phyloP scores from a whole-genome alignment of 2,888 invertebrate genomes.

The Drosophila picticornis region DNA sequence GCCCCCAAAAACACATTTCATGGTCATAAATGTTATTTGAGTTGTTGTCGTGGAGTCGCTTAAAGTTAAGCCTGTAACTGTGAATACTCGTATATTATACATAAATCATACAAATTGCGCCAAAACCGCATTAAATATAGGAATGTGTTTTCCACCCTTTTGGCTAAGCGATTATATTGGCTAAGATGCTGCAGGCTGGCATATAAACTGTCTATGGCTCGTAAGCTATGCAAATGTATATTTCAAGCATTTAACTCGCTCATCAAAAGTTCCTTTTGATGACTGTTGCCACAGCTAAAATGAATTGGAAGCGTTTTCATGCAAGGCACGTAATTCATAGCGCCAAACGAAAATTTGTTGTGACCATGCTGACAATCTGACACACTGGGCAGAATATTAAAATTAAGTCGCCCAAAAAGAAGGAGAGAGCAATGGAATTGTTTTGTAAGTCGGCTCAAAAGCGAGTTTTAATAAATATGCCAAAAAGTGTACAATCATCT shows the following conservation, averaged over 20 bases:
- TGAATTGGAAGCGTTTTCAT: conserved; percentile 26
- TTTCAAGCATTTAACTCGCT: conserved; percentile 63
- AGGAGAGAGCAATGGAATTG: neutral
- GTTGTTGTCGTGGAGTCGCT: conserved; percentile 41
- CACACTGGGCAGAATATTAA: conserved; percentile 31
- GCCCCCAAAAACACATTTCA: conserved; percentile 46
- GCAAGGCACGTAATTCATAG: conserved; percentile 59
- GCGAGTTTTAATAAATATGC: neutral
- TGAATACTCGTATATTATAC: conserved; percentile 31
- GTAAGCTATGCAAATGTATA: conserved; percentile 44
- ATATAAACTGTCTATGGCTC: neutral
- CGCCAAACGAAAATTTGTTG: conserved; percentile 35
- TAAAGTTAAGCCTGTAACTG: conserved; percentile 20
- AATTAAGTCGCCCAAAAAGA: neutral
- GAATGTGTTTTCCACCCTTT: neutral
- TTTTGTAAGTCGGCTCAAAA: neutral
- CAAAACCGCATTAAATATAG: conserved; percentile 34
- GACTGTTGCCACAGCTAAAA: conserved; percentile 30
- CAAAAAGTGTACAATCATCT: neutral
- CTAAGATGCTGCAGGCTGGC: neutral
- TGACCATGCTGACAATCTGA: conserved; percentile 19
- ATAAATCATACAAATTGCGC: conserved; percentile 57
- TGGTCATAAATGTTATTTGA: conserved; percentile 73
- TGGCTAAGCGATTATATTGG: conserved; percentile 36
- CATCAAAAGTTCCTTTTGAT: conserved; percentile 41